Evolutionary conservation across 2,113 vertebrate genomes (phyloP).

Genomic region (Strix uralensis): DNA sequence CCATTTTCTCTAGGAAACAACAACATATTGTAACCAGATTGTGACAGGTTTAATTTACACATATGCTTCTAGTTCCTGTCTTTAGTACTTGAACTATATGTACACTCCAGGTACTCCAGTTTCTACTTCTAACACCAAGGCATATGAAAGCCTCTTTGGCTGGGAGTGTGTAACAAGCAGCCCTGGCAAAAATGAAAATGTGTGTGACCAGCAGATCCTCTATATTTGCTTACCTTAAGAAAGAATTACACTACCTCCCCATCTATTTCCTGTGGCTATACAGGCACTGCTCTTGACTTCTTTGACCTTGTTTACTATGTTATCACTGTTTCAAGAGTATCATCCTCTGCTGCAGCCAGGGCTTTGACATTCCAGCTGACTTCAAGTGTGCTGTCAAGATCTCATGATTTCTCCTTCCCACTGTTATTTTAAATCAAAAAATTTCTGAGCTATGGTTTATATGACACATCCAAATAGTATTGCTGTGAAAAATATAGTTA

Average conservation of each 20-base stretch:
- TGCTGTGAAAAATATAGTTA: not conserved
- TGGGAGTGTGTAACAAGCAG: not conserved
- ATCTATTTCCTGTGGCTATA: not conserved
- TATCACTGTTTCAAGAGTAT: not conserved
- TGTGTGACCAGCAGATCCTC: not conserved
- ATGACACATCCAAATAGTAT: not conserved
- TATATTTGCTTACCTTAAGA: not conserved
- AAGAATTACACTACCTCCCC: not conserved
- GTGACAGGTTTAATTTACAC: not conserved
- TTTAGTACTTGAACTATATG: not conserved
- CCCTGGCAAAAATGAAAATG: not conserved
- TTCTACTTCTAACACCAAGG: not conserved
- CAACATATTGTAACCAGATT: not conserved
- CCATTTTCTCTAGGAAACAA: not conserved
- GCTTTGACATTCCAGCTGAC: not conserved
- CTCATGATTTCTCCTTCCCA: not conserved
- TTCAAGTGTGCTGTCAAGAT: not conserved
- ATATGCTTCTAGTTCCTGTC: not conserved
- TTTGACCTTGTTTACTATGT: not conserved
- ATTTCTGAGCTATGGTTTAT: not conserved
- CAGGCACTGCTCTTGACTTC: not conserved
- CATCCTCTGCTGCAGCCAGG: not conserved
- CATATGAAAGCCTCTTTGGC: not conserved
- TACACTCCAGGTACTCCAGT: not conserved
- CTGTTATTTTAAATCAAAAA: not conserved